A percentile compares a stretch with the other conserved stretches of the same genome.
Evolutionary conservation across 2,888 invertebrate genomes (phyloP).

Genomic region (Meloe dianella): DNA sequence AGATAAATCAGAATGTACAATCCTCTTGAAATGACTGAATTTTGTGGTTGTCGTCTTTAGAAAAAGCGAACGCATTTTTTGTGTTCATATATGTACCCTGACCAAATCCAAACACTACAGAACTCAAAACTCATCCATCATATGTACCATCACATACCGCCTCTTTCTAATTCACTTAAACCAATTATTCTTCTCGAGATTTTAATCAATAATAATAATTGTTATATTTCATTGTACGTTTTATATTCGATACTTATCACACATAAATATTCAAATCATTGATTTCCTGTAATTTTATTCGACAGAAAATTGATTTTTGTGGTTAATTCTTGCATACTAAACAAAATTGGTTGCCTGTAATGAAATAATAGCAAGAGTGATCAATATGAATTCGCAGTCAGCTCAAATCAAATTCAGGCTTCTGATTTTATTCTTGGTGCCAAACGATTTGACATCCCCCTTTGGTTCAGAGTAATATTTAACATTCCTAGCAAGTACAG

Average conservation of each 20-base stretch:
- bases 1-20: conserved; percentile 33
- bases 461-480: neutral
- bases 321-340: neutral
- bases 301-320: neutral
- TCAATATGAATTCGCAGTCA: neutral
- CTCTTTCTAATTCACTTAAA: conserved; percentile 22
- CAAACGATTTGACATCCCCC: neutral
- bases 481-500: neutral
- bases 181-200: neutral
- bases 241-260: neutral
- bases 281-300: neutral
- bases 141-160: conserved; percentile 15
- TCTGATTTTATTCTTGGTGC: neutral
- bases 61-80: conserved; percentile 23
- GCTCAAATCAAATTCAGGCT: neutral
- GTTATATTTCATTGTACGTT: neutral
- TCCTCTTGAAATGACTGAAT: conserved; percentile 35
- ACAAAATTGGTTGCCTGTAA: neutral
- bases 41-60: conserved; percentile 20
- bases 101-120: neutral
- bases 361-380: neutral
- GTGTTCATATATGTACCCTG: neutral
- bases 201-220: neutral
- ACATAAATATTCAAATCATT: neutral
- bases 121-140: conserved; percentile 26